phyloP scores from a whole-genome alignment of 2,797 vertebrate genomes.

The Allobates femoralis region DNA sequence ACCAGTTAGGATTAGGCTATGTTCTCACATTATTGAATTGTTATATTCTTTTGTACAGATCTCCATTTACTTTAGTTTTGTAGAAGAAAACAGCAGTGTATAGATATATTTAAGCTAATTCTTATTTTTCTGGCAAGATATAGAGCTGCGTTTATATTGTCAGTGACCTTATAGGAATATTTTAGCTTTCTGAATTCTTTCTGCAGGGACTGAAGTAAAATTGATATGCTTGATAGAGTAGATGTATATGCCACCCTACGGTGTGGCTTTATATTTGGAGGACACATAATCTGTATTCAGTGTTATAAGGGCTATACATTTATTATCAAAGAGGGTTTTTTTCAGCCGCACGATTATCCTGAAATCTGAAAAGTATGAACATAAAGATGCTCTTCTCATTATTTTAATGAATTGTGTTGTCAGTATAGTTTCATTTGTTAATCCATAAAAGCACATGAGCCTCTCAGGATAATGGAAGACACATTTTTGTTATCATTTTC shows the following conservation, averaged over 20 bases:
- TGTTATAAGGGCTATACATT: slow-evolving; percentile 49
- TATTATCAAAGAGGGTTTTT: background rate
- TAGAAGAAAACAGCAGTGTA: background rate
- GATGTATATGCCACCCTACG: slow-evolving; percentile 16
- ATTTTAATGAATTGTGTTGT: slow-evolving; percentile 4
- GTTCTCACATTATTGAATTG: too few relatives aligned
- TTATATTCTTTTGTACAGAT: background rate
- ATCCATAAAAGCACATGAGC: background rate
- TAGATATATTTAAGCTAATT: slow-evolving; percentile 15
- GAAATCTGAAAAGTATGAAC: background rate
- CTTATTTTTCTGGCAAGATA: background rate
- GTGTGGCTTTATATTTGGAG: background rate
- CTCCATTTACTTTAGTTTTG: slow-evolving; percentile 5
- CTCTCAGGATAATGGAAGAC: background rate
- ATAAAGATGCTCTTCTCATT: slow-evolving; percentile 4
- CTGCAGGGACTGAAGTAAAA: slow-evolving; percentile 23
- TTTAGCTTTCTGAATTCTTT: background rate
- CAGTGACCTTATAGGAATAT: background rate
- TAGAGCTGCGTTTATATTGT: slow-evolving; percentile 7
- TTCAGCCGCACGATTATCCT: background rate
- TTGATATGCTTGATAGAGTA: slow-evolving; percentile 1
- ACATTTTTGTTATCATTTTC: background rate
- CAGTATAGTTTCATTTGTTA: background rate
- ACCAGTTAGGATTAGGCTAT: background rate
- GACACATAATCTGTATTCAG: slow-evolving; percentile 45